Evolutionary conservation across 2,797 vertebrate species (phyloP).

Genomic region (Acanthurus leucopareius): DNA sequence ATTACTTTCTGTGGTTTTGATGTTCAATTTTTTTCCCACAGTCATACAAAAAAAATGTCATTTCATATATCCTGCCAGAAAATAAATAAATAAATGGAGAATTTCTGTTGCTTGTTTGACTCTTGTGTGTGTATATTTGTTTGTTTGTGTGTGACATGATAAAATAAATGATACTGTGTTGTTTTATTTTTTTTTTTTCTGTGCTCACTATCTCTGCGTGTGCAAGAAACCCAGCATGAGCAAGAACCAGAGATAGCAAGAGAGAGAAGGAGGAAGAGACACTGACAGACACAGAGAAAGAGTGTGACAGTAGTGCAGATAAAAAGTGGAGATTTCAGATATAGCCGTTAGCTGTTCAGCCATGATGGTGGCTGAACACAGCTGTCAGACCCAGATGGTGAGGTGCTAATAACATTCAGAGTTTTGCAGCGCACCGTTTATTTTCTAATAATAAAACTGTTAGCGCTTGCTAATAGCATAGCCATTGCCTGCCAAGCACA

Average conservation of each 20-base stretch:
- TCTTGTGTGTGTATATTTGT: neutral
- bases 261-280: conserved; percentile 38
- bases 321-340: conserved; percentile 72
- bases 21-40: conserved; percentile 45
- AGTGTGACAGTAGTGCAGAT: conserved; percentile 63
- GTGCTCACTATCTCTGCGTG: conserved; percentile 35
- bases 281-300: conserved; percentile 41
- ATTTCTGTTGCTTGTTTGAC: conserved; percentile 24
- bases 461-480: conserved; percentile 84
- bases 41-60: conserved; percentile 26
- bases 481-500: conserved; percentile 78
- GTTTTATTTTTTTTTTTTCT: neutral
- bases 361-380: conserved; percentile 81
- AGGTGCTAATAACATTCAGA: conserved; percentile 85
- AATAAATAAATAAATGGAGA: conserved; percentile 14
- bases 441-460: conserved; percentile 89
- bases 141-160: conserved; percentile 13
- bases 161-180: conserved; percentile 36
- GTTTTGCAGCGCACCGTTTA: conserved; percentile 83
- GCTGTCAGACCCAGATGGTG: conserved; percentile 84
- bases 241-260: conserved; percentile 40
- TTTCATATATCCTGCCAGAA: conserved; percentile 15
- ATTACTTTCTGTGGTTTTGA: conserved; percentile 73
- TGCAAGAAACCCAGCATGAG: conserved; percentile 45
- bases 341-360: conserved; percentile 77